Evolutionary conservation across 2,113 vertebrate genomes (phyloP).

Genomic region (Empidonax alnorum): DNA sequence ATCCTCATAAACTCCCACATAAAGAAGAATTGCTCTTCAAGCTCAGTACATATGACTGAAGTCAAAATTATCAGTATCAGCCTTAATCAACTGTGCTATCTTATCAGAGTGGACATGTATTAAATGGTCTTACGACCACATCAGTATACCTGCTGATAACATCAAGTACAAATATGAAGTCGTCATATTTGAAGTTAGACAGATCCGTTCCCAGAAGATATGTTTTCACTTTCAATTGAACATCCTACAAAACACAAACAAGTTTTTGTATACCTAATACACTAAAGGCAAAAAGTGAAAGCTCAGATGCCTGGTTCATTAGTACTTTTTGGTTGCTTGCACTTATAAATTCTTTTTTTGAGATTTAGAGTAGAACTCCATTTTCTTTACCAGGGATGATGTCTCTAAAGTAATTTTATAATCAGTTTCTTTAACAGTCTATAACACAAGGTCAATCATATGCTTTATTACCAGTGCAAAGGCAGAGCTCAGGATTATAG

Average conservation of each 20-base stretch:
- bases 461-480: background rate
- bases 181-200: slow-evolving; percentile 98
- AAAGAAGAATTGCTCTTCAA: background rate
- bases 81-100: background rate
- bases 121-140: background rate
- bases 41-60: background rate
- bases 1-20: background rate
- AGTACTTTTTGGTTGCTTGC: background rate
- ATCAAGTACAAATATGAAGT: slow-evolving; percentile 98
- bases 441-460: background rate
- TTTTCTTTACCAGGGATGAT: background rate
- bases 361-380: background rate
- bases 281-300: background rate
- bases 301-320: background rate
- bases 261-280: background rate
- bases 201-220: slow-evolving; percentile 97
- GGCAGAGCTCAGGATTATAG: background rate
- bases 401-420: background rate
- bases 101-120: background rate
- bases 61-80: background rate
- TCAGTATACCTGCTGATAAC: slow-evolving; percentile 91
- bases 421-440: background rate
- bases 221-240: slow-evolving; percentile 97
- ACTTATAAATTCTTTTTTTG: background rate
- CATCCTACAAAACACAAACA: slow-evolving; percentile 83